These are phyloP conservation scores for Diceros bicornis DNA, from an alignment of 2,797 vertebrate species.

Conservation along the genomic window DNA sequence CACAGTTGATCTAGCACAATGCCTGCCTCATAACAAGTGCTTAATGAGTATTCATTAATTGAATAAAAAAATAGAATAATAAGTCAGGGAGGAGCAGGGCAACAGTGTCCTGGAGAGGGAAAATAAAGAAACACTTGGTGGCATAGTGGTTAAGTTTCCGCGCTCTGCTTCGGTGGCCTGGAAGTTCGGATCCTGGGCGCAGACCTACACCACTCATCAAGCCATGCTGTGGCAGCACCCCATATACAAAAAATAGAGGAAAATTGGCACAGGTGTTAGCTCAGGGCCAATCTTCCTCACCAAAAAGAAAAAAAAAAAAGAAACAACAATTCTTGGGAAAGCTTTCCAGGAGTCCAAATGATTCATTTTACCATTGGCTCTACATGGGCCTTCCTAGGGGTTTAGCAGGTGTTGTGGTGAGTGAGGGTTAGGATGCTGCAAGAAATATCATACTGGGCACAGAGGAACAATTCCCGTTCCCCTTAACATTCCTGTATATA, in stretches of 20 bases:
- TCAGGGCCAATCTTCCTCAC: too few species aligned
- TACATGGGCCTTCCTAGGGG: neutral
- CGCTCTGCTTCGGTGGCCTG: too few species aligned
- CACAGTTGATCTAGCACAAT: neutral
- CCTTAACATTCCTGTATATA: neutral
- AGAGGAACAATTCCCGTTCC: neutral
- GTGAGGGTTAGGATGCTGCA: neutral
- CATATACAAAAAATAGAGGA: too few species aligned
- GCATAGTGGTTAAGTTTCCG: too few species aligned
- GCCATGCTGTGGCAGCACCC: too few species aligned
- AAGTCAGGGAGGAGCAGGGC: slow-evolving; percentile 1
- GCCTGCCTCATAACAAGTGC: neutral
- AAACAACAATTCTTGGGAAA: neutral
- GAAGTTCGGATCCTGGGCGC: too few species aligned
- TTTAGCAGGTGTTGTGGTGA: neutral
- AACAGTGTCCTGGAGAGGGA: neutral
- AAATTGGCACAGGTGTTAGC: too few species aligned
- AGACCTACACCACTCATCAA: too few species aligned
- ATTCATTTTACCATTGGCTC: slow-evolving; percentile 21
- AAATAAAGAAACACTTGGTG: neutral
- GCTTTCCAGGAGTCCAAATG: neutral
- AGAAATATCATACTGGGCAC: neutral
- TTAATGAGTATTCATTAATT: neutral
- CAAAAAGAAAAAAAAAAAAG: too few species aligned
- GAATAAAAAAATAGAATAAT: neutral